A percentile compares a stretch with the other conserved stretches of the same genome.
These are phyloP conservation scores for Aphidoletes aphidimyza DNA, from an alignment of 2,888 invertebrate genomes.

Conservation along the genomic window DNA sequence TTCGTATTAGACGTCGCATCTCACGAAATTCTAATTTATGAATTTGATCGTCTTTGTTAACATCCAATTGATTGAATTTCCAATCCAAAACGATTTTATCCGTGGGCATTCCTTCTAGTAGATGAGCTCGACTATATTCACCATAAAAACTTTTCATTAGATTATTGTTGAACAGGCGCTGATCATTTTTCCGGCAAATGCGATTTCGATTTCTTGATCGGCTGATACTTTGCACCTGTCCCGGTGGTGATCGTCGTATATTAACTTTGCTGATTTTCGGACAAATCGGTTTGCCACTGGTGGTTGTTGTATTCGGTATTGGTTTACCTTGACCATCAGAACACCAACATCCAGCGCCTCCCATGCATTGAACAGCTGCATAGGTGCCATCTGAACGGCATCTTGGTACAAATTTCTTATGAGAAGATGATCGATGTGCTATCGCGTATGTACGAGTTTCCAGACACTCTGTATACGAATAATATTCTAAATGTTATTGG, in stretches of 20 bases:
- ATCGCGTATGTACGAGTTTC: slow-evolving; percentile 66
- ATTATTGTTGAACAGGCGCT: slow-evolving; percentile 83
- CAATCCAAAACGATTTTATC: slow-evolving; percentile 79
- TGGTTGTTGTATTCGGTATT: slow-evolving; percentile 81
- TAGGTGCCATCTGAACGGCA: slow-evolving; percentile 87
- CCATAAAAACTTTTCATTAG: slow-evolving; percentile 86
- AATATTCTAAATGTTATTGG: slow-evolving; percentile 47
- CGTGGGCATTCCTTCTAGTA: slow-evolving; percentile 59
- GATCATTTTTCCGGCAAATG: slow-evolving; percentile 80
- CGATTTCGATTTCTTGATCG: slow-evolving; percentile 58
- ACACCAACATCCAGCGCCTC: slow-evolving; percentile 88
- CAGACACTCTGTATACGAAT: slow-evolving; percentile 66
- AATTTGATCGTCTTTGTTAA: slow-evolving; percentile 79
- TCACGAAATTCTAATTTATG: slow-evolving; percentile 86
- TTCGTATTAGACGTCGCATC: slow-evolving; percentile 83
- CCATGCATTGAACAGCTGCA: slow-evolving; percentile 86
- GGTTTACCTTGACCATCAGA: slow-evolving; percentile 86
- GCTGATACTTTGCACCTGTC: slow-evolving; percentile 67
- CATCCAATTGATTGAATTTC: slow-evolving; percentile 89
- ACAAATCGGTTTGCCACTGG: slow-evolving; percentile 77
- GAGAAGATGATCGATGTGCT: slow-evolving; percentile 67
- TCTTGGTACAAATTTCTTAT: slow-evolving; percentile 75
- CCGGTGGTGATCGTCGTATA: slow-evolving; percentile 72
- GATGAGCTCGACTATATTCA: slow-evolving; percentile 71
- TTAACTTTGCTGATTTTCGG: slow-evolving; percentile 70